Percentiles rank a stretch among this genome's conserved stretches.
Evolutionary conservation across 1,140 invertebrate genomes (phyloP).

Genomic region (Phthorimaea operculella): DNA sequence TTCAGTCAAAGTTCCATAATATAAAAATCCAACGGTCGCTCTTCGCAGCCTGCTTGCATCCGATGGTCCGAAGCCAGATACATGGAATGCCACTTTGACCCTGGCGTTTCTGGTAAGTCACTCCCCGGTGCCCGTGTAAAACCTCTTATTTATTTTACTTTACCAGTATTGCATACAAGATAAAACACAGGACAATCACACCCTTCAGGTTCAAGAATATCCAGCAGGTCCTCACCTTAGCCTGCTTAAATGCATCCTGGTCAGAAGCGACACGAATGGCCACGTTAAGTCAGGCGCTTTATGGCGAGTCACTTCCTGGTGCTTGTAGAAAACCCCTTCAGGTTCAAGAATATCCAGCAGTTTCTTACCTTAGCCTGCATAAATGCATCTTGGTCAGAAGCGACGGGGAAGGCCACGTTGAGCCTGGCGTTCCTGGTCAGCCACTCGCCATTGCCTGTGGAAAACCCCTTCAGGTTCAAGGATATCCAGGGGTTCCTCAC

Average conservation of each 20-base stretch:
- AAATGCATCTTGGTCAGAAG: conserved; percentile 77
- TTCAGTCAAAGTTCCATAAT: too few relatives aligned
- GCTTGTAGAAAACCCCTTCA: conserved; percentile 77
- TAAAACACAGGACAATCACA: too few relatives aligned
- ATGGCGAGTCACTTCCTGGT: conserved; percentile 75
- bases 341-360: too few relatives aligned
- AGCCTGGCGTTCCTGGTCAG: conserved; percentile 71
- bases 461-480: conserved; percentile 74
- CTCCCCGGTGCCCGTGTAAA: conserved; percentile 76
- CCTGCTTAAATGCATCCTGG: conserved; percentile 77
- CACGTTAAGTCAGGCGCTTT: conserved; percentile 74
- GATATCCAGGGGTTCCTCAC: conserved; percentile 30
- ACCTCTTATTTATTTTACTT: too few relatives aligned
- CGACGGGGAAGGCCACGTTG: conserved; percentile 78
- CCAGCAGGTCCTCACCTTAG: conserved; percentile 55
- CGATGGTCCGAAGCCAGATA: conserved; percentile 76
- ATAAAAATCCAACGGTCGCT: too few relatives aligned
- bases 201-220: conserved; percentile 71
- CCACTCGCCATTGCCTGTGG: conserved; percentile 78
- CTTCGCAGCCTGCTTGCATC: too few relatives aligned
- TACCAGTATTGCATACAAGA: too few relatives aligned
- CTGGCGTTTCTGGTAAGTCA: conserved; percentile 73
- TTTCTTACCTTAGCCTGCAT: conserved; percentile 70
- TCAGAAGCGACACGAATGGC: conserved; percentile 78
- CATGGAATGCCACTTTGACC: conserved; percentile 78